Evolutionary conservation across 2,888 invertebrate species (phyloP).

Genomic region (Criorhina ranunculi): DNA sequence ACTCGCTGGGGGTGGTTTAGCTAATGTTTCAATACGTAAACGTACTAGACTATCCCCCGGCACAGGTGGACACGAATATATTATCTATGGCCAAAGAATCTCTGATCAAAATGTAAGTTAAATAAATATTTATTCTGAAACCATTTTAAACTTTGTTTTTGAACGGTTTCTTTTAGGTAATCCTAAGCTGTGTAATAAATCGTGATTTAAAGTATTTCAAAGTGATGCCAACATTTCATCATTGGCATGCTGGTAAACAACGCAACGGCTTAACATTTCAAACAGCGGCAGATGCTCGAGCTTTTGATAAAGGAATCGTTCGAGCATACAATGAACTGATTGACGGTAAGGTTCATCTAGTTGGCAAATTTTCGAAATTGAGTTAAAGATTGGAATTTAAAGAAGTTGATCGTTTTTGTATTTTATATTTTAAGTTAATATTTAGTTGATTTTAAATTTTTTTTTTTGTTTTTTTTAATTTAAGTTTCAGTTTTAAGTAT

Average conservation of each 20-base stretch:
- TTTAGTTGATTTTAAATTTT: conserved; percentile 12
- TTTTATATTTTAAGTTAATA: conserved; percentile 9
- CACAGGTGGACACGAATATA: conserved; percentile 91
- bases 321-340: conserved; percentile 95
- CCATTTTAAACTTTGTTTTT: conserved; percentile 14
- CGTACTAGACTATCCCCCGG: conserved; percentile 87
- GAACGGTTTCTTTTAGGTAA: conserved; percentile 87
- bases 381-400: conserved; percentile 54
- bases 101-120: conserved; percentile 94
- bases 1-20: conserved; percentile 96
- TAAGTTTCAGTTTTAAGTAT: conserved; percentile 12
- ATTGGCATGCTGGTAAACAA: conserved; percentile 98
- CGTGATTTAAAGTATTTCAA: conserved; percentile 98
- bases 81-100: conserved; percentile 96
- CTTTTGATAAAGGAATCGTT: conserved; percentile 96
- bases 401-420: conserved; percentile 33
- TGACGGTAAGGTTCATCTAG: conserved; percentile 89
- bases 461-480: conserved; percentile 21
- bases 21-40: conserved; percentile 95
- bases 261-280: conserved; percentile 98
- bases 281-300: conserved; percentile 96
- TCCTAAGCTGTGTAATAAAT: conserved; percentile 96
- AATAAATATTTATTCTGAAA: background rate
- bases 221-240: conserved; percentile 99
- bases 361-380: conserved; percentile 25